These are phyloP conservation scores for Neogobius melanostomus DNA, from an alignment of 2,113 vertebrate species.

Conservation along the genomic window DNA sequence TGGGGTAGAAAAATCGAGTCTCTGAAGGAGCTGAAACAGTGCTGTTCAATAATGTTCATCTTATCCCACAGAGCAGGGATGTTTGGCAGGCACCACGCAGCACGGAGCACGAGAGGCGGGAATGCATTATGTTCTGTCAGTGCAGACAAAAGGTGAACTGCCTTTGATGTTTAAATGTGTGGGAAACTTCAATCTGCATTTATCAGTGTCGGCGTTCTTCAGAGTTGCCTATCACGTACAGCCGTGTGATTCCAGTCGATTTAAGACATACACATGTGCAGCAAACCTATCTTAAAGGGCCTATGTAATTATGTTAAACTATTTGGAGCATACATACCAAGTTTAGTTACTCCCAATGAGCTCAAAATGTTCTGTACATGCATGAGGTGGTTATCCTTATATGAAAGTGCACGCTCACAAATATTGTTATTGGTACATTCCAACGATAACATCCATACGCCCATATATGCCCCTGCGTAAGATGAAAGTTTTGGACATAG, in stretches of 20 bases:
- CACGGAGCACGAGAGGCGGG: conserved; percentile 6
- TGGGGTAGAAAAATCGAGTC: not conserved
- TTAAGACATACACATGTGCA: too few species aligned
- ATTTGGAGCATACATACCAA: too few species aligned
- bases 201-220: not conserved
- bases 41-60: conserved; percentile 30
- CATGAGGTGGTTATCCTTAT: too few species aligned
- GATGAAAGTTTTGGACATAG: not conserved
- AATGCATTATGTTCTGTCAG: conserved; percentile 37
- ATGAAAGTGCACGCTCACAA: too few species aligned
- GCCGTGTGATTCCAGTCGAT: too few species aligned
- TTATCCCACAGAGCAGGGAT: conserved; percentile 9
- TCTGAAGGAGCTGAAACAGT: conserved; percentile 3
- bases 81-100: conserved; percentile 31
- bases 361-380: too few species aligned
- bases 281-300: too few species aligned
- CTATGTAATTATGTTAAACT: too few species aligned
- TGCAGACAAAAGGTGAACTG: conserved; percentile 30
- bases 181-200: conserved; percentile 1
- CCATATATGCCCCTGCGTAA: not conserved
- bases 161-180: conserved; percentile 26
- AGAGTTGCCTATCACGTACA: too few species aligned
- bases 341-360: too few species aligned
- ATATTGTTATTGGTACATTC: too few species aligned
- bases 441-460: too few species aligned